Base-by-base conservation (phyloP, 2,797 vertebrate genomes). In the Echeneis naucrates region DNA sequence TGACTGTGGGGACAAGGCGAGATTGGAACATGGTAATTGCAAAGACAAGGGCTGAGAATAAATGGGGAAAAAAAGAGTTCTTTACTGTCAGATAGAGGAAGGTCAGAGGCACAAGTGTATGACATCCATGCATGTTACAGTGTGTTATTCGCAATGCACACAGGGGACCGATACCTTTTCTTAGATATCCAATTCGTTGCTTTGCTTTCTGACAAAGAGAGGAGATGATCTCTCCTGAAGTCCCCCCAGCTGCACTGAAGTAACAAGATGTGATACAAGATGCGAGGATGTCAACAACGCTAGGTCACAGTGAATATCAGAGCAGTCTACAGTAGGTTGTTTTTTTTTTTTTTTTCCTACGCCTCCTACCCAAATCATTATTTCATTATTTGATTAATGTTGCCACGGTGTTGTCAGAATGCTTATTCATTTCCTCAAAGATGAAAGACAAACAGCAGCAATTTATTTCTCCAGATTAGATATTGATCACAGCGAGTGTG, bases 381-480 rank as follows among this genome's bases (percentile, higher is more conserved):
- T 91, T 93, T 92, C 86, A 88, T 91, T 90, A 92, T 91, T 93
- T 94, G 93, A 95, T 94, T 87, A 94, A 94, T 92, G 93, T 75
- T 77, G 90, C 73, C 84, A 83, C 61, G 56, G 76, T 91, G 88
- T 92, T 94, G 93, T 94, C 93, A 93, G 84, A 88, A 90, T 92
- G 87, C 92, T 89, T 93, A 90, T 91, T 92, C 89, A 90, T 93
- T 94, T 94, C 93, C 93, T 90, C 81, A 88, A 90, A 93, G 93
- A 94, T 91, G 92, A 94, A 95, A 94, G 94, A 94, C 93, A 93
- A 94, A 95, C 93, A 93, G 93, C 80, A 59, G 87, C 95, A 93
- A 95, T 95, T 95, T 95, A 93, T 94, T 94, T 93, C 92, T 84
- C 84, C 89, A 94, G 94, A 95, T 95, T 93, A 95, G 94, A 94